Percentiles rank a stretch among this genome's conserved stretches.
Evolutionary conservation across 2,113 vertebrate species (phyloP).

Genomic region (Ammodytes marinus): DNA sequence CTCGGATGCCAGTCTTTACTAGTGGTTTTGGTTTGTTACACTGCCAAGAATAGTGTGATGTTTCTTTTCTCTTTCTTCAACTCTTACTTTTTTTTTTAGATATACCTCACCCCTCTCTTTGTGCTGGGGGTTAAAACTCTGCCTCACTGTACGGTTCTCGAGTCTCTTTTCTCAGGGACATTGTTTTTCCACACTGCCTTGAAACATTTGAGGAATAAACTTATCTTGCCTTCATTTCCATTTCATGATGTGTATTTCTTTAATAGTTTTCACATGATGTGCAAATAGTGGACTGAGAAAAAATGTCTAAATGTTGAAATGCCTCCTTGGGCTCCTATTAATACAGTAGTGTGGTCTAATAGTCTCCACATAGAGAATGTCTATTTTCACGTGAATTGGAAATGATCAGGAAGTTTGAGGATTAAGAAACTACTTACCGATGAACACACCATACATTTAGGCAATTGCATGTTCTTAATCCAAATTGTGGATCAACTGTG

Average conservation of each 20-base stretch:
- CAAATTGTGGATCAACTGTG: too few relatives aligned
- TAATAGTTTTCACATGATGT: neutral
- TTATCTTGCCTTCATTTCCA: constrained; percentile 1
- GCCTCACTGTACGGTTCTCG: constrained; percentile 16
- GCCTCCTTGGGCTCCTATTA: neutral
- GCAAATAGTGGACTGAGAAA: neutral
- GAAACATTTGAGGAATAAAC: constrained; percentile 58
- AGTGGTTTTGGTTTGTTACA: constrained; percentile 18
- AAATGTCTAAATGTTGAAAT: neutral
- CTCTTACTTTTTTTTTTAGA: constrained; percentile 1
- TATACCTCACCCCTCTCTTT: constrained; percentile 37
- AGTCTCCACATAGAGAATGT: too few relatives aligned
- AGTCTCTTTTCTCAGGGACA: constrained; percentile 59
- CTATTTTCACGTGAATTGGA: too few relatives aligned
- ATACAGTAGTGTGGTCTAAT: neutral
- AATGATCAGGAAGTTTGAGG: too few relatives aligned
- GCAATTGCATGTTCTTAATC: too few relatives aligned
- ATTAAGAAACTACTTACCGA: too few relatives aligned
- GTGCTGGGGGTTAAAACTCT: constrained; percentile 23
- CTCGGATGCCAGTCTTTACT: neutral
- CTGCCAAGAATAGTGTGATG: constrained; percentile 2
- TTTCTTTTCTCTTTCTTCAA: neutral
- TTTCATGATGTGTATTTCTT: neutral
- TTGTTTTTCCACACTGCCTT: constrained; percentile 27
- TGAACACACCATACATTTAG: too few relatives aligned